Base-by-base conservation (phyloP, 2,888 invertebrate genomes). In the Abrostola triplasia region DNA sequence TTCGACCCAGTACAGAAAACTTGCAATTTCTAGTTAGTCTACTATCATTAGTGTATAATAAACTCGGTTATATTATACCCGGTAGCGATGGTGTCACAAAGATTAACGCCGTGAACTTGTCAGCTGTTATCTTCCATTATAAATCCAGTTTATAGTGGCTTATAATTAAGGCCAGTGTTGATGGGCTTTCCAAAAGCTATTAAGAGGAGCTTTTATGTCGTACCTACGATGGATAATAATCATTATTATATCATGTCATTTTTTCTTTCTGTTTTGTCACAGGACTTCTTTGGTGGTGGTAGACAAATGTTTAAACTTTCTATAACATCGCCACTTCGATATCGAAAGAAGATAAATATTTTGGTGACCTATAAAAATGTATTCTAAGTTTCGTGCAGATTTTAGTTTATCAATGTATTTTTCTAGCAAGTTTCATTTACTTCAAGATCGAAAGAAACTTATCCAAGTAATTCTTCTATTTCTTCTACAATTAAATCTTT, bases 121-220 rank as follows among this genome's bases (percentile, higher is more conserved):
- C 56, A 50, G 67, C 24, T 57, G 40, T 49, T 76, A 72, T 64
- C 61, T 59, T 12, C 44, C 36, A 55, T 64, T 70, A 54, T 67
- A 58, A 63, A 64, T 50, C 38, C 40, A 40, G 36, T 63, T 67
- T 54, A 64, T 41, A 44, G 56, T 64, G 58, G 42, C 51, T 59
- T 42, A 36, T 54, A 58, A 70, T 70, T 74, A 54, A 59, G 53
- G 35, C 41, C 56, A 10, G 36, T 41, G 35, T 62, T 74, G 35
- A 61, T 53, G 48, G 35, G 40, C 42, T 36, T 50, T 24, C 35
- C 36, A 10, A 35, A 44, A 52, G 52, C 36, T 58, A 53, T 59
- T 57, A 49, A 59, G 41, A 24, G 8, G 47, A 47, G 41, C 59
- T 59, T 41, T 36, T 13, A 10, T 7, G 40, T 40, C 9, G 40